phyloP scores from a whole-genome alignment of 2,888 invertebrate species.

The Anoncus sp. region DNA sequence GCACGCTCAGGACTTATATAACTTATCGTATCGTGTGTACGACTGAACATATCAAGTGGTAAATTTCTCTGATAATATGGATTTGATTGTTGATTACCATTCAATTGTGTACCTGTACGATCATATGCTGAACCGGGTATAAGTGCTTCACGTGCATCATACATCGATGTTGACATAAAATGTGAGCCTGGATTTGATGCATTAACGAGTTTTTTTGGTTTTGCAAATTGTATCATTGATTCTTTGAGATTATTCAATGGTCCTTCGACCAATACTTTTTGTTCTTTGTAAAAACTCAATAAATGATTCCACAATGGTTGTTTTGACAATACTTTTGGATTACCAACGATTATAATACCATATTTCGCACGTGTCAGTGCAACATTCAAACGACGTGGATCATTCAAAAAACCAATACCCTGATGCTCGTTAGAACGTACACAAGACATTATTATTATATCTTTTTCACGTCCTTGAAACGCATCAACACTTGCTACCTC shows the following conservation, averaged over 20 bases:
- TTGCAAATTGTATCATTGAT: slow-evolving; percentile 98
- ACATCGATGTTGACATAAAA: slow-evolving; percentile 99
- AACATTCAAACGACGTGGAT: slow-evolving; percentile 98
- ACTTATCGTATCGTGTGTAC: slow-evolving; percentile 95
- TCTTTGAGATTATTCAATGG: slow-evolving; percentile 98
- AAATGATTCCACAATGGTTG: slow-evolving; percentile 99
- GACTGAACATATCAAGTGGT: slow-evolving; percentile 87
- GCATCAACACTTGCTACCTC: slow-evolving; percentile 99
- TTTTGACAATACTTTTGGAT: slow-evolving; percentile 99
- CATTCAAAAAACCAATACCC: slow-evolving; percentile 99
- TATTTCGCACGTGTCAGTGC: slow-evolving; percentile 99
- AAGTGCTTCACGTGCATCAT: slow-evolving; percentile 97
- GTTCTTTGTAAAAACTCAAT: slow-evolving; percentile 98
- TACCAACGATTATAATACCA: slow-evolving; percentile 99
- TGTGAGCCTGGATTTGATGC: slow-evolving; percentile 97
- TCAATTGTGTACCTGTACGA: slow-evolving; percentile 85
- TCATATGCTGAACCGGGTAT: slow-evolving; percentile 98
- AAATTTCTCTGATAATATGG: slow-evolving; percentile 83
- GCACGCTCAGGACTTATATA: slow-evolving; percentile 95
- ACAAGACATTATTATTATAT: slow-evolving; percentile 99
- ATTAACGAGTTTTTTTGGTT: slow-evolving; percentile 98
- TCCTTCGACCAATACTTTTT: slow-evolving; percentile 98
- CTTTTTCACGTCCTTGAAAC: slow-evolving; percentile 99
- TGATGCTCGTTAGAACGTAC: slow-evolving; percentile 99
- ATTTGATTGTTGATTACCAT: slow-evolving; percentile 78